Evolutionary conservation across 2,113 vertebrate species (phyloP).

Genomic region (Oryzias curvinotus): DNA sequence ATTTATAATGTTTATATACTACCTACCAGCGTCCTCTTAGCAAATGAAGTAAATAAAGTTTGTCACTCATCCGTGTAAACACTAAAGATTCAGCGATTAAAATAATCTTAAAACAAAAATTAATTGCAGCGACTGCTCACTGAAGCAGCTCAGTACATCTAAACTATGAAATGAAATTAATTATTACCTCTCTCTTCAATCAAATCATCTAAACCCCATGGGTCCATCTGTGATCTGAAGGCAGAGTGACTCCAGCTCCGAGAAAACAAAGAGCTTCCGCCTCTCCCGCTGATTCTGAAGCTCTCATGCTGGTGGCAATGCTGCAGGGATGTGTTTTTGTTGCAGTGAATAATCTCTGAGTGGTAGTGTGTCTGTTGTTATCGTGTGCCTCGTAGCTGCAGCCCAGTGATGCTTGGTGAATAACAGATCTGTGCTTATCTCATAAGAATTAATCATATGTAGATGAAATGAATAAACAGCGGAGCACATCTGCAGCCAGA

Average conservation of each 20-base stretch:
- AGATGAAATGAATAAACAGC: constrained; percentile 69
- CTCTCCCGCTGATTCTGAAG: constrained; percentile 55
- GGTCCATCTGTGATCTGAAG: constrained; percentile 59
- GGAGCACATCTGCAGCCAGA: constrained; percentile 30
- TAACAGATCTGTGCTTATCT: constrained; percentile 65
- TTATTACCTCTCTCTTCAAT: constrained; percentile 65
- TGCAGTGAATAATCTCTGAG: constrained; percentile 6
- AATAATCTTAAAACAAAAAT: background rate
- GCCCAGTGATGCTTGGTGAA: constrained; percentile 52
- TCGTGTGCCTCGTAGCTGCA: constrained; percentile 48
- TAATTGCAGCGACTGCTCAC: constrained; percentile 16
- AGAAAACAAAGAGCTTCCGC: constrained; percentile 62
- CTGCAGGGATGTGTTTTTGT: constrained; percentile 27
- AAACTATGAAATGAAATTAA: constrained; percentile 61
- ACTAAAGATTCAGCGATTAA: background rate
- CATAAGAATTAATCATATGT: constrained; percentile 68
- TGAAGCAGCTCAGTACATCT: constrained; percentile 49
- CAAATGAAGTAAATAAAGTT: constrained; percentile 20
- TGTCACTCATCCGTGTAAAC: background rate
- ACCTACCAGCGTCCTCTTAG: constrained; percentile 16
- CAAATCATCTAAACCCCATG: constrained; percentile 62
- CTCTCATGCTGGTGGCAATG: constrained; percentile 53
- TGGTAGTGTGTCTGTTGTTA: constrained; percentile 23
- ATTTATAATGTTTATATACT: constrained; percentile 1
- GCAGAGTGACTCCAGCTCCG: constrained; percentile 50